phyloP scores from a whole-genome alignment of 2,113 vertebrate species.

The Ailuropoda melanoleuca region DNA sequence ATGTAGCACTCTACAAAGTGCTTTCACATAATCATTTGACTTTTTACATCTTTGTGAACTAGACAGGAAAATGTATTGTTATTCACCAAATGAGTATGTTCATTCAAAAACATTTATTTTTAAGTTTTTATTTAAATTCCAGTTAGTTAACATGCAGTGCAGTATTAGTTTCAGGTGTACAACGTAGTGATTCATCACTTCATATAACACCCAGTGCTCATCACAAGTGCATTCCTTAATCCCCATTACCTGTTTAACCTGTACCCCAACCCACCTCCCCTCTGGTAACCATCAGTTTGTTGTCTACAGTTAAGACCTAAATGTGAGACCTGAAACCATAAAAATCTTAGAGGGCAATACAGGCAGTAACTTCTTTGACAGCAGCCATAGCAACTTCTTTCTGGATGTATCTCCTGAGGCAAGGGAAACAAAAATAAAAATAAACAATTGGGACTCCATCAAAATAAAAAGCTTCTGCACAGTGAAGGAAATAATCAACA shows the following conservation, averaged over 20 bases:
- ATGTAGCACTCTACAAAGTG: neutral
- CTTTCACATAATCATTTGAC: neutral
- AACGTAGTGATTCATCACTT: too few relatives aligned
- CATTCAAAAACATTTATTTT: neutral
- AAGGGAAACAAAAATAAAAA: neutral
- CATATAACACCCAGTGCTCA: too few relatives aligned
- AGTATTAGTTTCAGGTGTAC: too few relatives aligned
- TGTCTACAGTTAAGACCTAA: neutral
- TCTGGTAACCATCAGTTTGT: neutral
- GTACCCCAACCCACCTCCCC: too few relatives aligned
- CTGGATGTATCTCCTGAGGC: neutral
- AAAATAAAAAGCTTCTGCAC: neutral
- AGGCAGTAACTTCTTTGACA: neutral
- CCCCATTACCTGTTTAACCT: too few relatives aligned
- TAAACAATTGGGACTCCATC: neutral
- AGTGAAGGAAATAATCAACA: neutral
- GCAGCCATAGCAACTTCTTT: neutral
- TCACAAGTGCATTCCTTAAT: too few relatives aligned
- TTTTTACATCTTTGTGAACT: neutral
- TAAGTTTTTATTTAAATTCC: too few relatives aligned
- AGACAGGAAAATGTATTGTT: neutral
- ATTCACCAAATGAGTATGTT: neutral
- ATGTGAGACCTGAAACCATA: neutral
- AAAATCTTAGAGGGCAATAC: neutral
- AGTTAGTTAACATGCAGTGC: too few relatives aligned